Evolutionary conservation across 2,888 invertebrate genomes (phyloP).

Genomic region (Lasioglossum vierecki): DNA sequence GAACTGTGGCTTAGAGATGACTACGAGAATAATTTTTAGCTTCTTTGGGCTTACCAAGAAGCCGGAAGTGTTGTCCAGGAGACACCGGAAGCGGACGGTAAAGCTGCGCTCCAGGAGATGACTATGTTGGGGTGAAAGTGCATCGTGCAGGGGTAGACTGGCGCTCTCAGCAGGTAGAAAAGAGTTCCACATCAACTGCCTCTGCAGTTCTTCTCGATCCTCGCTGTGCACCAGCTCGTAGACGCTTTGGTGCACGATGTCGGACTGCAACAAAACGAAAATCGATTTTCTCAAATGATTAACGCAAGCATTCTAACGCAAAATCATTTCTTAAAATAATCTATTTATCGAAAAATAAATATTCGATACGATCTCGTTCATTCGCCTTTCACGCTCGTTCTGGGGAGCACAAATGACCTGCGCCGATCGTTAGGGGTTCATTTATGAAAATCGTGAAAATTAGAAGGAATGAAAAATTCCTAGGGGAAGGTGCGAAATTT

Average conservation of each 20-base stretch:
- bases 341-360: not conserved
- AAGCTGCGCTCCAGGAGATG: slow-evolving; percentile 97
- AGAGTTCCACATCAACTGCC: slow-evolving; percentile 97
- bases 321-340: not conserved
- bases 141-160: slow-evolving; percentile 93
- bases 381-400: not conserved
- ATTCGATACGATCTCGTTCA: not conserved
- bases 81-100: slow-evolving; percentile 99
- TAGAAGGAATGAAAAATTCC: not conserved
- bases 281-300: not conserved
- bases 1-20: not conserved
- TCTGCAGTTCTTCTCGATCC: slow-evolving; percentile 98
- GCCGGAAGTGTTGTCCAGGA: slow-evolving; percentile 99
- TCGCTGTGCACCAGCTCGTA: slow-evolving; percentile 99
- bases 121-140: slow-evolving; percentile 94
- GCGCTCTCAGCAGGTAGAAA: slow-evolving; percentile 93
- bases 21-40: not conserved
- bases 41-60: slow-evolving; percentile 89
- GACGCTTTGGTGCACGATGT: slow-evolving; percentile 99
- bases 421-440: not conserved
- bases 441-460: not conserved
- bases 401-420: not conserved
- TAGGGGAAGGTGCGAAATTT: not conserved
- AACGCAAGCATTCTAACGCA: not conserved
- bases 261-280: slow-evolving; percentile 90